Percentiles rank a stretch among this genome's conserved stretches.
Evolutionary conservation across 2,888 invertebrate species (phyloP).

Genomic region (Spodoptera picta): DNA sequence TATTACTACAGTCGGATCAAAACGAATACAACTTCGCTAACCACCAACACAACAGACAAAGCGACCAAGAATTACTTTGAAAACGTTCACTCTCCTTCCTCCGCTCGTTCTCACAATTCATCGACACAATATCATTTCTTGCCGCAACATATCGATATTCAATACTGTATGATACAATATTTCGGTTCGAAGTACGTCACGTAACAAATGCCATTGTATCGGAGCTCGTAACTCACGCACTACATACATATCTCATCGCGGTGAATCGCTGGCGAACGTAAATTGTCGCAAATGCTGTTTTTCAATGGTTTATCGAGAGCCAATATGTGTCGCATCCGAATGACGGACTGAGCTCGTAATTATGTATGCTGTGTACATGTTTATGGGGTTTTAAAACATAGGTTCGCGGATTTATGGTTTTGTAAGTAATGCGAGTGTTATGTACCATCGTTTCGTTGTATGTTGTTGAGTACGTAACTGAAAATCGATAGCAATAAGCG

Average conservation of each 20-base stretch:
- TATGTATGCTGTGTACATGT: constrained; percentile 4
- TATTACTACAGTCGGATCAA: background rate
- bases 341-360: constrained; percentile 29
- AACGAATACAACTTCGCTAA: background rate
- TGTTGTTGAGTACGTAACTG: no score
- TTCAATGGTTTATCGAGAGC: constrained; percentile 72
- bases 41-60: constrained; percentile 3
- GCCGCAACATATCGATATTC: constrained; percentile 32
- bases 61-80: background rate
- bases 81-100: background rate
- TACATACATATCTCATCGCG: constrained; percentile 72
- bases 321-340: constrained; percentile 63
- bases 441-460: background rate
- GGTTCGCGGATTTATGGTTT: no score
- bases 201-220: constrained; percentile 53
- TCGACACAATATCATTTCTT: constrained; percentile 41
- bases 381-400: no score
- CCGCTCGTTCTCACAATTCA: constrained; percentile 32
- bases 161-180: constrained; percentile 46
- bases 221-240: constrained; percentile 66
- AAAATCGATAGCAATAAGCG: background rate
- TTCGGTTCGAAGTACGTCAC: constrained; percentile 46
- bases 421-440: constrained; percentile 4
- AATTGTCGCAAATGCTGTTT: constrained; percentile 79
- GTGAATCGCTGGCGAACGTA: constrained; percentile 75